Evolutionary conservation across 2,888 invertebrate species (phyloP), one percentile per base, ranked within the genome.

Genomic region (Adelphocoris suturalis): DNA sequence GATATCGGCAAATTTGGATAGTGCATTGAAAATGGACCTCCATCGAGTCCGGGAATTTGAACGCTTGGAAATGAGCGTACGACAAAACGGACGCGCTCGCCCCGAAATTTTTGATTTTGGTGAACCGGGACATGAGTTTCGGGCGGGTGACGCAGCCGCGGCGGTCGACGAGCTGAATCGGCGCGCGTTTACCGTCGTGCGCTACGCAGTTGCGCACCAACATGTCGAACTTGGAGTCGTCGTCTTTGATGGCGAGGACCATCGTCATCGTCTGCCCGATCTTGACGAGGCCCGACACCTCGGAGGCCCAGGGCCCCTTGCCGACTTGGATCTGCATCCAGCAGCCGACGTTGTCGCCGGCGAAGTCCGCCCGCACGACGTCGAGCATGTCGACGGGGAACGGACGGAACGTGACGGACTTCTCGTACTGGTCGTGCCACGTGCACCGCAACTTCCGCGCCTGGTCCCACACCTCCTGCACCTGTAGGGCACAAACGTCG

Each of bases 261-360:
- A 98, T 98, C 14, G 98, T 98, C 98, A 98, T 98, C 0, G 98
- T 98, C 93, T 98, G 98, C 37, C 98, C 98, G 92, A 98, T 98
- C 94, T 98, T 98, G 13, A 98, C 98, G 92, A 98, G 98, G 89
- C 98, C 98, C 0, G 98, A 98, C 52, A 98, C 98, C 94, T 98
- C 98, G 16, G 97, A 97, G n/a, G 98, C 98, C 98, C 98, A 98
- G 0, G 98, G 98, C 92, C 98, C 98, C 93, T 98, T 98, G 89
- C 98, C 98, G 80, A 98, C 98, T 94, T 98, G 98, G 92, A 98
- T 98, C 94, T 98, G 98, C 98, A 98, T 98, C 98, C 98, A 98
- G 94, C 98, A 98, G 93, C 98, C 98, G 92, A 98, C 94, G 94
- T 98, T 98, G 94, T 98, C 98, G 47, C 98, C 98, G 92, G 98